Conservation (phyloP, 2,797 vertebrate genomes). For the Enteromius paludinosus region DNA sequence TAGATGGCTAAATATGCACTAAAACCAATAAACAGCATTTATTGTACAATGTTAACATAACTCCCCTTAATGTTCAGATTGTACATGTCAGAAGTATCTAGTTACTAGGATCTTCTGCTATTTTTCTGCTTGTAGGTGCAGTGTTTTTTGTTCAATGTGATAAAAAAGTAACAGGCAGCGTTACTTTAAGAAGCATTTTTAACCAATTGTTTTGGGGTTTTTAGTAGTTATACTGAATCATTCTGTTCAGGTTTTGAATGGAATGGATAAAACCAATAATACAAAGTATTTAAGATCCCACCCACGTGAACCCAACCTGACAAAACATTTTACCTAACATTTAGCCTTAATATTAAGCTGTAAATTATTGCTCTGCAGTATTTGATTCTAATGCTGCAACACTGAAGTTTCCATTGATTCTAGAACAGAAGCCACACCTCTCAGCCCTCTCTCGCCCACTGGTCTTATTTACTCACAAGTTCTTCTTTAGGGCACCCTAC, state of each 20-base stretch:
- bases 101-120: background rate
- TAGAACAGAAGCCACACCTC: slow-evolving; percentile 27
- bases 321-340: background rate
- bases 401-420: background rate
- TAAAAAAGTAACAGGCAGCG: background rate
- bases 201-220: background rate
- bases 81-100: background rate
- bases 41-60: background rate
- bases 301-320: background rate
- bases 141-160: background rate
- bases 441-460: slow-evolving; percentile 11
- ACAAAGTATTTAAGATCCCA: background rate
- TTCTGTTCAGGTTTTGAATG: background rate
- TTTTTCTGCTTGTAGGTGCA: background rate
- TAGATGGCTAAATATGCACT: background rate
- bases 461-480: slow-evolving; percentile 35
- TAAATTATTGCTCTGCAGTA: background rate
- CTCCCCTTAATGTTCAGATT: background rate
- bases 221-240: background rate
- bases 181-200: background rate
- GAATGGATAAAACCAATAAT: background rate
- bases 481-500: slow-evolving; percentile 25
- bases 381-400: background rate
- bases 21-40: background rate
- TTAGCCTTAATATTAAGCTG: background rate